phyloP scores from a whole-genome alignment of 2,797 vertebrate genomes.

The Vireo griseus region DNA sequence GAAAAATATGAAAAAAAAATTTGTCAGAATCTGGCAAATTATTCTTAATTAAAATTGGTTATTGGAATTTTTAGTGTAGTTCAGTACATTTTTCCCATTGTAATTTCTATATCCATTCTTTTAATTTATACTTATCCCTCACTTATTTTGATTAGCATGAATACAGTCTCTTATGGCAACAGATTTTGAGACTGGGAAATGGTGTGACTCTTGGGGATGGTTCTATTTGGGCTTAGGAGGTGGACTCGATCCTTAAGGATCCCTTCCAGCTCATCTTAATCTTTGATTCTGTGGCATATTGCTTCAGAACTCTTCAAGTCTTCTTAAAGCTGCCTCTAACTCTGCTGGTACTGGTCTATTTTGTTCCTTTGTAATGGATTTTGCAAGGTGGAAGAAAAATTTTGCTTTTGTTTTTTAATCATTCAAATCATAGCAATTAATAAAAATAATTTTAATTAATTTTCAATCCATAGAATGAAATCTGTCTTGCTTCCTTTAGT shows the following conservation, averaged over 20 bases:
- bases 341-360: not conserved
- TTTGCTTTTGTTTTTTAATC: not conserved
- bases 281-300: not conserved
- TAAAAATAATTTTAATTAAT: not conserved
- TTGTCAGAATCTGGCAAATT: not conserved
- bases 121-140: not conserved
- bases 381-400: not conserved
- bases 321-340: not conserved
- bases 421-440: not conserved
- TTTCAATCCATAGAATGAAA: not conserved
- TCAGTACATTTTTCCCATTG: not conserved
- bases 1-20: not conserved
- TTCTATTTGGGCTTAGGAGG: not conserved
- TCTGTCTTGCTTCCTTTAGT: conserved; percentile 11
- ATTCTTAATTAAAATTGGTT: not conserved
- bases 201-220: not conserved
- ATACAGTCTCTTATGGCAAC: not conserved
- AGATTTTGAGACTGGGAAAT: not conserved
- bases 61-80: not conserved
- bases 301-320: not conserved
- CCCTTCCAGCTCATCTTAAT: not conserved
- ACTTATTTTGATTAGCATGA: not conserved
- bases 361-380: not conserved
- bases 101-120: not conserved
- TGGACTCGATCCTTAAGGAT: not conserved